Base-by-base conservation (phyloP, 2,888 invertebrate genomes). In the Morinoia aosen region DNA sequence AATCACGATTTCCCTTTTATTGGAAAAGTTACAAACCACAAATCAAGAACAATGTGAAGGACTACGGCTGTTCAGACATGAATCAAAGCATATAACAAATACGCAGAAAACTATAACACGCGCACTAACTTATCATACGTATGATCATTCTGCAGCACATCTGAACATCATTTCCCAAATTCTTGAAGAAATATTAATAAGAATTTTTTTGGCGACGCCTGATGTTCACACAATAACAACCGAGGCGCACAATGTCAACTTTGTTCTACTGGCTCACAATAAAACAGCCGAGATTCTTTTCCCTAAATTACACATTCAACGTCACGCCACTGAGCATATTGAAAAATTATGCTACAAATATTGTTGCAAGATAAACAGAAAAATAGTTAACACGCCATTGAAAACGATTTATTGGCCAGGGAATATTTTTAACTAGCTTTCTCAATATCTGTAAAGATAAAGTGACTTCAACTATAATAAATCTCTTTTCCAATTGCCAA, bases 1-100 rank as follows among this genome's bases (percentile, higher is more conserved):
- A 12, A 90, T 90, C 25, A 93, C 57, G 48, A 57, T 93, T 57
- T 93, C 48, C 11, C n/a, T 95, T 95, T 95, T 95, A 95, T 95
- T 95, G 48, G 33, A 95, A 95, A 95, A 95, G n/a, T 95, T 95
- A 95, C 95, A 95, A 95, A 95, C 95, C 58, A 61, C 48, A 76
- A 95, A 76, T 48, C 39, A 95, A 57, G 56, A 95, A 95, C 95
- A 93, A 93, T 57, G 93, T 93, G 93, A 93, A 93, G 33, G 93
- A 39, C 25, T 57, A 33, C 56, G 93, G 48, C 93, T 33, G 57
- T 12, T 48, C 40, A 90, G 90, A 93, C 57, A 58, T 93, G 57
- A 90, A 90, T 40, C 90, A 11, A 90, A 48, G 48, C 48, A 48
- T 40, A 90, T 90, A 90, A 90, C 40, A 90, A 90, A 90, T 33